phyloP scores from a whole-genome alignment of 2,797 vertebrate species.

The Adelosebastes latens region DNA sequence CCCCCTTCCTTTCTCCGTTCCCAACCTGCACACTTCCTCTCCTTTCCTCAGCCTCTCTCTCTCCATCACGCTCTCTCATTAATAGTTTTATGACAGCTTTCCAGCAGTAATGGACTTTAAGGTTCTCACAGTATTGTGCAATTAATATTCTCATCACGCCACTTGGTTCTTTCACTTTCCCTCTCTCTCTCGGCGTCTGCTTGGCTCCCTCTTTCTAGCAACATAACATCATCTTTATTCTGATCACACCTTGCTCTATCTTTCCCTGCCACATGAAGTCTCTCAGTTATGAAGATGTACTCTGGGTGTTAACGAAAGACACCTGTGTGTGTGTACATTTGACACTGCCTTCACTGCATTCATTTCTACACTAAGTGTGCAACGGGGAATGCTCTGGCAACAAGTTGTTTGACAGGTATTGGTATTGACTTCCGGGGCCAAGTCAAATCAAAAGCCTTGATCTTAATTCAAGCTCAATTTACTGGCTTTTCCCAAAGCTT shows the following conservation, averaged over 20 bases:
- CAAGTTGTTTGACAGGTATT: neutral
- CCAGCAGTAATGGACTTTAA: constrained; percentile 49
- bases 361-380: neutral
- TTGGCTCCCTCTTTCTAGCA: constrained; percentile 22
- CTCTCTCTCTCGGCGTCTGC: constrained; percentile 10
- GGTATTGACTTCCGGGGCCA: neutral
- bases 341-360: neutral
- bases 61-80: constrained; percentile 48
- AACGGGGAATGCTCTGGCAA: neutral
- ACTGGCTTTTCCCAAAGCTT: neutral
- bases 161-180: constrained; percentile 21
- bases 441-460: neutral
- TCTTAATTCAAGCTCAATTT: neutral
- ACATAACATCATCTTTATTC: constrained; percentile 48
- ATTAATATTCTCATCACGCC: constrained; percentile 64
- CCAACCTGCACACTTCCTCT: neutral
- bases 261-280: constrained; percentile 39
- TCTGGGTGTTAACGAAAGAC: constrained; percentile 26
- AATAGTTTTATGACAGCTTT: constrained; percentile 59
- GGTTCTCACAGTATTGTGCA: constrained; percentile 28
- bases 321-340: constrained; percentile 5
- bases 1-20: neutral
- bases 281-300: constrained; percentile 27
- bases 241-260: constrained; percentile 34
- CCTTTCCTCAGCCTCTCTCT: constrained; percentile 7